Evolutionary conservation across 2,113 vertebrate species (phyloP).

Genomic region (Dasyornis broadbenti): DNA sequence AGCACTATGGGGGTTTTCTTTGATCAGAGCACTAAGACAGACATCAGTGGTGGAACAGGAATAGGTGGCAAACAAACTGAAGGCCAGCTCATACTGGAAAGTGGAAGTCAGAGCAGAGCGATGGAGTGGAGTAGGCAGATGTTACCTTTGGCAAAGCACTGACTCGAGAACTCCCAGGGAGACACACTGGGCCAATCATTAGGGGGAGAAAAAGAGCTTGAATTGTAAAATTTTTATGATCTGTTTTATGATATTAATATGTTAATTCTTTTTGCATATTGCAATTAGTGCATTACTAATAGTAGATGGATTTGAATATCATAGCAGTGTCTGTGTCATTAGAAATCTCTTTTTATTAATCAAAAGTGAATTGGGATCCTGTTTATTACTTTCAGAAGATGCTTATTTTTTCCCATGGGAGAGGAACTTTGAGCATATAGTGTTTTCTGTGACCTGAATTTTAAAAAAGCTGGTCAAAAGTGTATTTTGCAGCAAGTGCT

Average conservation of each 20-base stretch:
- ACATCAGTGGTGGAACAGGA: background rate
- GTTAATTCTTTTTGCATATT: background rate
- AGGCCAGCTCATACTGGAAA: background rate
- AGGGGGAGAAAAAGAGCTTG: accelerated
- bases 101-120: background rate
- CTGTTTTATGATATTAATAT: background rate
- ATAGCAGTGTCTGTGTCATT: background rate
- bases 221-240: background rate
- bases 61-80: background rate
- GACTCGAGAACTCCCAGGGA: background rate
- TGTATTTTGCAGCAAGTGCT: background rate
- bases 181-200: background rate
- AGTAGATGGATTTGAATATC: background rate
- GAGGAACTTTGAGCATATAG: background rate
- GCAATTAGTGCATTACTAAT: background rate
- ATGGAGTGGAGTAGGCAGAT: background rate
- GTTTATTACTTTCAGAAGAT: background rate
- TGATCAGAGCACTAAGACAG: background rate
- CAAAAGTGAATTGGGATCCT: background rate
- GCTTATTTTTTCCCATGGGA: background rate
- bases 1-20: background rate
- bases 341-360: background rate
- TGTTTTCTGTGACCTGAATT: background rate
- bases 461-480: background rate
- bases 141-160: background rate